Conservation (phyloP, 2,888 invertebrate species). For the Mallateleia sp. region DNA sequence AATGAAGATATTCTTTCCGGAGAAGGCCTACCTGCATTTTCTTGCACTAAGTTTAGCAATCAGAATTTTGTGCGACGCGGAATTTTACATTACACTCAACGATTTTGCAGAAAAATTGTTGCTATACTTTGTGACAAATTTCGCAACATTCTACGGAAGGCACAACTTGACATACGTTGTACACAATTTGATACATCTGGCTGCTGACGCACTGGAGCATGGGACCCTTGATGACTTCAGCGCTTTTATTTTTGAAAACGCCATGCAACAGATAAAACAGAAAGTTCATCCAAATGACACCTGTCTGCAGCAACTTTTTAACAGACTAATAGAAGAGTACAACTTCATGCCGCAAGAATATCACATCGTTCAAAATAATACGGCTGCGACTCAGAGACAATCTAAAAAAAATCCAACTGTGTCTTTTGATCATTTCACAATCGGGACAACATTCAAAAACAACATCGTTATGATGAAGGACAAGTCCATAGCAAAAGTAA, state of each 20-base stretch:
- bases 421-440: background rate
- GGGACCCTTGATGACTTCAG: slow-evolving; percentile 21
- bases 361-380: background rate
- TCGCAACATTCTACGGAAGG: slow-evolving; percentile 25
- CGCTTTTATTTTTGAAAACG: slow-evolving; percentile 29
- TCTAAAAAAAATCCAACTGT: background rate
- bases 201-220: slow-evolving; percentile 16
- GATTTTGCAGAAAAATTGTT: slow-evolving; percentile 29
- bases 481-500: slow-evolving; percentile 17
- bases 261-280: slow-evolving; percentile 24
- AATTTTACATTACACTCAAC: background rate
- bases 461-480: slow-evolving; percentile 14
- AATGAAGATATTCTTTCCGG: slow-evolving; percentile 15
- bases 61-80: slow-evolving; percentile 26
- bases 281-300: slow-evolving; percentile 29
- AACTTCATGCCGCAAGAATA: slow-evolving; percentile 26
- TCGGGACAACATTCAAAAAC: slow-evolving; percentile 13
- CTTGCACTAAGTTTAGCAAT: slow-evolving; percentile 18
- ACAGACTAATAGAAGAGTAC: slow-evolving; percentile 25
- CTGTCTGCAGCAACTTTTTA: slow-evolving; percentile 33
- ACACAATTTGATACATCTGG: slow-evolving; percentile 29
- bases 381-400: no score
- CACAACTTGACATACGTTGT: slow-evolving; percentile 23
- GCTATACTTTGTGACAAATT: slow-evolving; percentile 32
- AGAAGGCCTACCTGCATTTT: slow-evolving; percentile 18